Percentiles rank a stretch among this genome's conserved stretches.
phyloP scores from a whole-genome alignment of 2,113 vertebrate genomes.

The Haemorhous mexicanus region DNA sequence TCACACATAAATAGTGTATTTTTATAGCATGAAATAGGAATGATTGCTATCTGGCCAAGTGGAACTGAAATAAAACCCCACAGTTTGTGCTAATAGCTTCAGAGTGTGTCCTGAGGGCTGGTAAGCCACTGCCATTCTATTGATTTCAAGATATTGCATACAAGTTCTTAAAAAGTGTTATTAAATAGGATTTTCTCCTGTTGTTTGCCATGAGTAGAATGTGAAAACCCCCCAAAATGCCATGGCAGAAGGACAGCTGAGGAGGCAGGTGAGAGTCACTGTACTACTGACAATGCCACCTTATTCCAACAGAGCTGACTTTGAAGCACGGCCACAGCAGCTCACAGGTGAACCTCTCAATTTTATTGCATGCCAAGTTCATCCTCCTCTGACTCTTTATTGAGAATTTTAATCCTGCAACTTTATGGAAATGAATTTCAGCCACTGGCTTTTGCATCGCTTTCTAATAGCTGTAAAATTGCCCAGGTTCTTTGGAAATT shows the following conservation, averaged over 20 bases:
- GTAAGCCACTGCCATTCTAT: neutral
- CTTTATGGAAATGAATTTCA: constrained; percentile 36
- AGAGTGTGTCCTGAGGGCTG: constrained; percentile 15
- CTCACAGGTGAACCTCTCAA: neutral
- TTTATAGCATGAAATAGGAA: neutral
- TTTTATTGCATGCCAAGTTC: neutral
- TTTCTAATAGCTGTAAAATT: constrained; percentile 56
- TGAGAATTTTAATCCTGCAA: neutral
- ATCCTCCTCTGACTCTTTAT: neutral
- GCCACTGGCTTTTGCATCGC: neutral
- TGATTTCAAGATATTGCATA: constrained; percentile 8
- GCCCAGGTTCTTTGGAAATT: constrained; percentile 44
- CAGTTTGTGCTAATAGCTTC: constrained; percentile 22
- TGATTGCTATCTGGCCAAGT: neutral
- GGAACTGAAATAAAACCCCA: constrained; percentile 7
- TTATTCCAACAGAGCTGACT: neutral
- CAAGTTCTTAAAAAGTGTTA: neutral
- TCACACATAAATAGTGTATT: neutral
- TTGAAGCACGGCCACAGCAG: neutral
- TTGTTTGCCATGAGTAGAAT: neutral
- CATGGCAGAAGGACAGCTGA: neutral
- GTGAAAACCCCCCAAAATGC: neutral
- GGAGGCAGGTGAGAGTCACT: neutral
- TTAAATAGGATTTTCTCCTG: constrained; percentile 3
- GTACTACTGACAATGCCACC: neutral